Base-by-base conservation (phyloP, 2,888 invertebrate species). In the Rhogogaster chlorosoma region DNA sequence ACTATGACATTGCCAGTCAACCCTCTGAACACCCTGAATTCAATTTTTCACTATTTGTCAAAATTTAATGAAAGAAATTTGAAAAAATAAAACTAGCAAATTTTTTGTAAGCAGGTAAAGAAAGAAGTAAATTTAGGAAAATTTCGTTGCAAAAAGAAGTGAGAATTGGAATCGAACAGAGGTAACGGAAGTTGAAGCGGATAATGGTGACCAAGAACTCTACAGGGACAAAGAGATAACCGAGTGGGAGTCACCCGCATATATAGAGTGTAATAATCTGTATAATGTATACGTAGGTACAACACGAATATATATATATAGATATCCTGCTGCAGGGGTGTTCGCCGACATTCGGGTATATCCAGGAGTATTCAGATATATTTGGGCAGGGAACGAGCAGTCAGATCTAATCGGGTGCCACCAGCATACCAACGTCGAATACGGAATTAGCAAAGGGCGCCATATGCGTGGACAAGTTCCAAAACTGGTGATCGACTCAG, bases 341-440 rank as follows among this genome's bases (percentile, higher is more conserved):
- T 57, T 61, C 57, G 38, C 22, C 26, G 29, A 61, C 57, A 80
- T 61, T 80, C 22, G 80, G 57, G 61, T 22, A 38, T 71, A 71
- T 78, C 45, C 53, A 78, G 36, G 15, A 45, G 78, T 80, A 80
- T 80, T 80, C 80, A 80, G 80, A 80, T 61, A 80, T 80, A 80
- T 80, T 80, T 80, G 61, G 61, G 61, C 57, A 61, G 61, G 36
- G 49, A 80, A 61, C 80, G 22, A 80, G 80, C 80, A 80, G 80
- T 80, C 80, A 80, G 80, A 80, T 80, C 61, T 80, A 80, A 80
- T 80, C 80, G 80, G 61, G 80, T 80, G 80, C 57, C 61, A 61
- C 80, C 80, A 38, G 80, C 80, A 80, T 80, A 61, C 80, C 61
- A 38, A 77, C 42, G 83, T 83, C 64, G 83, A 83, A 83, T 83